These are phyloP conservation scores for Neotoxoptera formosana DNA, from an alignment of 1,140 invertebrate species.

Conservation along the genomic window DNA sequence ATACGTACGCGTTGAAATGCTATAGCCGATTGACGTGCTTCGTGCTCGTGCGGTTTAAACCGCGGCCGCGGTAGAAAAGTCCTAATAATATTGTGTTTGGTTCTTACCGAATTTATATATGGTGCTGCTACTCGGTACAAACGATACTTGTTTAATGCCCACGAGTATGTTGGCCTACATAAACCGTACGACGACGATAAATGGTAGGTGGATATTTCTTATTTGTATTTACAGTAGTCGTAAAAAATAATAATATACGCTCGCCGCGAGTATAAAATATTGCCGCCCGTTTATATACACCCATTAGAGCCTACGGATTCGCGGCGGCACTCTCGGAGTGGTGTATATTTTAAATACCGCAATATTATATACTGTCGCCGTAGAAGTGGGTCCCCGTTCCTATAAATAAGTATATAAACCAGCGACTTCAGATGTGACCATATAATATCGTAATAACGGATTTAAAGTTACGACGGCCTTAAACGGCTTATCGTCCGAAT, in stretches of 20 bases:
- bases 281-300: no score
- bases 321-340: neutral
- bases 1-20: no score
- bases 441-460: neutral
- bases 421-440: neutral
- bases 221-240: neutral
- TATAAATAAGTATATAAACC: no score
- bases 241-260: neutral
- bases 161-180: neutral
- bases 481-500: neutral
- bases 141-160: neutral
- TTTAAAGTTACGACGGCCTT: neutral
- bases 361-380: neutral
- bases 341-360: neutral
- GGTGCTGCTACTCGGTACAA: neutral
- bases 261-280: neutral
- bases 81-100: neutral
- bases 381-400: neutral
- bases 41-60: no score
- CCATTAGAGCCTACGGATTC: neutral
- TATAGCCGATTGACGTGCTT: no score
- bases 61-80: no score
- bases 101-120: neutral
- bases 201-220: neutral
- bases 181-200: neutral